Conservation (phyloP, 2,888 invertebrate species). For the Suillia variegata region DNA sequence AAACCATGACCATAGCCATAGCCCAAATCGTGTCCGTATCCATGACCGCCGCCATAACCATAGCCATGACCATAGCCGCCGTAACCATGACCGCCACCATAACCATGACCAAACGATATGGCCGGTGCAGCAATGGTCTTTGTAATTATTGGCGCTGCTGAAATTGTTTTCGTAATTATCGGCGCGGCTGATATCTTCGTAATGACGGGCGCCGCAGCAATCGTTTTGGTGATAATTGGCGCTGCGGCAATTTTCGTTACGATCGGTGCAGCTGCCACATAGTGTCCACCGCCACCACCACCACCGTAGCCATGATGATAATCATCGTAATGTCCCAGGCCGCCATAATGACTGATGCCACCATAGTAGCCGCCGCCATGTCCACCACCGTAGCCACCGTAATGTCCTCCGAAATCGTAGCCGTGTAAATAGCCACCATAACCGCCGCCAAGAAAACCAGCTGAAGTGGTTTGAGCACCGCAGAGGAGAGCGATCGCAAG, state of each 20-base stretch:
- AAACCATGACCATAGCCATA: constrained; percentile 29
- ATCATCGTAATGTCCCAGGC: constrained; percentile 28
- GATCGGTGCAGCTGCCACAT: constrained; percentile 37
- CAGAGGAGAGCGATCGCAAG: constrained; percentile 38
- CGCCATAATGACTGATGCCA: constrained; percentile 29
- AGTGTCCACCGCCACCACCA: constrained; percentile 40
- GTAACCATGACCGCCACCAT: constrained; percentile 44
- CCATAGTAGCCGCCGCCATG: constrained; percentile 30
- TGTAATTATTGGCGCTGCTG: constrained; percentile 30
- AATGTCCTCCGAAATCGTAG: constrained; percentile 31
- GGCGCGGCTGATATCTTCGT: constrained; percentile 33
- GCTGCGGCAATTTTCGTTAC: constrained; percentile 39
- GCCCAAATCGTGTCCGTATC: constrained; percentile 37
- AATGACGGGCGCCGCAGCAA: constrained; percentile 28
- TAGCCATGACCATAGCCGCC: constrained; percentile 39
- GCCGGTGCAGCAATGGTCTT: constrained; percentile 36
- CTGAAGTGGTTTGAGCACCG: constrained; percentile 37
- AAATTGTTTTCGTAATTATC: constrained; percentile 34
- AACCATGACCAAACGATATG: constrained; percentile 43
- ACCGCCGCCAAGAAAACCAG: constrained; percentile 38
- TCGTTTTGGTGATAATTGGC: constrained; percentile 44
- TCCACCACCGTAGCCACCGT: constrained; percentile 36
- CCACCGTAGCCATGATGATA: constrained; percentile 1
- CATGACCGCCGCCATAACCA: constrained; percentile 40
- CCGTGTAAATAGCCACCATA: constrained; percentile 26